A percentile compares a stretch with the other conserved stretches of the same genome.
phyloP scores from a whole-genome alignment of 2,888 invertebrate species.

The Physocephala rufipes region DNA sequence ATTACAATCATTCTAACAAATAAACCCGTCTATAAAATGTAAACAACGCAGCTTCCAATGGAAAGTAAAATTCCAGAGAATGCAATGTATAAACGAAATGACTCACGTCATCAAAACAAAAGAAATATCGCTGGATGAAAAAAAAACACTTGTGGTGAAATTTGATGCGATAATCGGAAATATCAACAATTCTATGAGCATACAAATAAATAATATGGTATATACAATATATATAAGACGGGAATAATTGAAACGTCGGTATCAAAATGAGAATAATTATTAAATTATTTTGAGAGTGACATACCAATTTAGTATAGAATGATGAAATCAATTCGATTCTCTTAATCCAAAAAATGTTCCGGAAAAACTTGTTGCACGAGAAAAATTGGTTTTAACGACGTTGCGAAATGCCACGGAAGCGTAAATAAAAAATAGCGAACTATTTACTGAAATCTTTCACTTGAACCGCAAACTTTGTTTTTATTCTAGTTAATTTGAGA shows the following conservation, averaged over 20 bases:
- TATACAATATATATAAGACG: not conserved
- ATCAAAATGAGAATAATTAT: not conserved
- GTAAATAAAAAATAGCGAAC: constrained; percentile 18
- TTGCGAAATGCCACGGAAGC: not conserved
- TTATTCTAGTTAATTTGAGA: constrained; percentile 20
- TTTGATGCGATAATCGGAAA: not conserved
- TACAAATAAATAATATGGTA: not conserved
- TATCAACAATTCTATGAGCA: too few relatives aligned
- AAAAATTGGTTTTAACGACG: not conserved
- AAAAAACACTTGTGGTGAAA: not conserved
- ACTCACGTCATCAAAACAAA: constrained; percentile 28
- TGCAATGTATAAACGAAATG: not conserved
- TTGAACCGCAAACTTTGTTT: constrained; percentile 4
- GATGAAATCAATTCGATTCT: not conserved
- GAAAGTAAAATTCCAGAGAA: not conserved
- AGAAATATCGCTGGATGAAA: not conserved
- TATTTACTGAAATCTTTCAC: not conserved
- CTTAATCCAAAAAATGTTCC: not conserved
- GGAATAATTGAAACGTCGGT: not conserved
- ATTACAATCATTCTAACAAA: not conserved
- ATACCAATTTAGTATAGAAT: not conserved
- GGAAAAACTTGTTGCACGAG: not conserved
- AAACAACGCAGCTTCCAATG: not conserved
- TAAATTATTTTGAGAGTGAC: not conserved
- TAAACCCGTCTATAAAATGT: not conserved